Evolutionary conservation across 2,113 vertebrate species (phyloP), one percentile per base, ranked within the genome.

Genomic region (Pteruthius melanotis): DNA sequence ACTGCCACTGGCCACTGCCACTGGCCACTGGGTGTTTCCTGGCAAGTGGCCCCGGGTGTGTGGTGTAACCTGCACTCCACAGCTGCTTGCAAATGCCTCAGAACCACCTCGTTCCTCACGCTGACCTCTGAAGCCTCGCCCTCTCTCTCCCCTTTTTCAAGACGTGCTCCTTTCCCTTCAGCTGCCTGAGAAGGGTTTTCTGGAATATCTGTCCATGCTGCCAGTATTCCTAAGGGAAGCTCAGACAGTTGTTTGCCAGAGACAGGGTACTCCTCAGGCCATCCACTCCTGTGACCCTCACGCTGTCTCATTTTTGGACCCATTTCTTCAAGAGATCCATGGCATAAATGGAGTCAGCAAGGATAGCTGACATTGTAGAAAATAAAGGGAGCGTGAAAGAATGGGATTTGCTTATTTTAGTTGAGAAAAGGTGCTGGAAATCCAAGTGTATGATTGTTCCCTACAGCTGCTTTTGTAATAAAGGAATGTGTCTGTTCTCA

Each of bases 1-100:
- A n/a, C n/a, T n/a, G 40, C 40, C 39, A 40, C 12, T 40, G 39
- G 14, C 11, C 39, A 9, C 2, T 10, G 40, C 40, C 39, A 40
- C 12, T 40, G 39, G 14, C 11, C 39, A 9, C 2, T 10, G 18
- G 31, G 10, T 3, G 0, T 33, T 40, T 57, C 4, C 54, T 7
- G 7, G 57, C 10, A 2, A 1, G 22, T 27, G 45, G 6, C 15
- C 78, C 8, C 5, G 53, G 56, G 1, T 10, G 2, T 22, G 20
- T 17, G 59, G 1, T 35, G 31, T 14, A 18, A n/a, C 27, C 28
- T 44, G 28, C 9, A 26, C n/a, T 63, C 26, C 40, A 15, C n/a
- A 30, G 56, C 35, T 78, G 54, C 47, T 59, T 66, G 37, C 40
- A 69, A 3, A 40, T 49, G 2, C 22, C 20, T 14, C 6, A 12